phyloP scores from a whole-genome alignment of 2,113 vertebrate species.

The Chelonoidis abingdonii region DNA sequence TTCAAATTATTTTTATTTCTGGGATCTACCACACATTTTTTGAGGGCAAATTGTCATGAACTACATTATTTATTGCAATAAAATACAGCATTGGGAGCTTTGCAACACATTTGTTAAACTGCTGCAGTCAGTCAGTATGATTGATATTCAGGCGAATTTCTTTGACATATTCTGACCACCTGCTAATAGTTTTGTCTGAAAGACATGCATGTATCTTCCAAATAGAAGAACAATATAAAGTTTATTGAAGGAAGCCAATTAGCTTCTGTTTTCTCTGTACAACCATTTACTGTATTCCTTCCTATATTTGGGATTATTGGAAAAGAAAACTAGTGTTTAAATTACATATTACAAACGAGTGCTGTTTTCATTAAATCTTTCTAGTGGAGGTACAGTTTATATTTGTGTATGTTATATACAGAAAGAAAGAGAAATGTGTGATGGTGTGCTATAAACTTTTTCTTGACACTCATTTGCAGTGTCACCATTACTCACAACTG shows the following conservation, averaged over 20 bases:
- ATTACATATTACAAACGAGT: neutral
- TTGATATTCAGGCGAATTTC: neutral
- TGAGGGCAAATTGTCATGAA: neutral
- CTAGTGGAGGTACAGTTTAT: neutral
- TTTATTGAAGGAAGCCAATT: neutral
- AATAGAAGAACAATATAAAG: neutral
- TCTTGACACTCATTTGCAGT: neutral
- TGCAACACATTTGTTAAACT: neutral
- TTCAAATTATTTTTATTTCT: neutral
- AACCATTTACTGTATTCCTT: neutral
- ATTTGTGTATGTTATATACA: neutral
- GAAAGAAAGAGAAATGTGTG: neutral
- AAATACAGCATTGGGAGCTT: neutral
- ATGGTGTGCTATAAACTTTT: neutral
- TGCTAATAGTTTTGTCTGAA: constrained; percentile 4
- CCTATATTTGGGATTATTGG: neutral
- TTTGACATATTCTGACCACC: neutral
- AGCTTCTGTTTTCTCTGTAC: neutral
- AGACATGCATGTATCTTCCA: neutral
- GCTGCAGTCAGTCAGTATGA: neutral
- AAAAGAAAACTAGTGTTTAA: neutral
- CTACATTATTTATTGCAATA: neutral
- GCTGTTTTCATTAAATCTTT: neutral
- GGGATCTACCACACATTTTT: neutral
- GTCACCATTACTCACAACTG: neutral